Conservation (phyloP, 2,113 vertebrate species). For the Dicrurus megarhynchus region DNA sequence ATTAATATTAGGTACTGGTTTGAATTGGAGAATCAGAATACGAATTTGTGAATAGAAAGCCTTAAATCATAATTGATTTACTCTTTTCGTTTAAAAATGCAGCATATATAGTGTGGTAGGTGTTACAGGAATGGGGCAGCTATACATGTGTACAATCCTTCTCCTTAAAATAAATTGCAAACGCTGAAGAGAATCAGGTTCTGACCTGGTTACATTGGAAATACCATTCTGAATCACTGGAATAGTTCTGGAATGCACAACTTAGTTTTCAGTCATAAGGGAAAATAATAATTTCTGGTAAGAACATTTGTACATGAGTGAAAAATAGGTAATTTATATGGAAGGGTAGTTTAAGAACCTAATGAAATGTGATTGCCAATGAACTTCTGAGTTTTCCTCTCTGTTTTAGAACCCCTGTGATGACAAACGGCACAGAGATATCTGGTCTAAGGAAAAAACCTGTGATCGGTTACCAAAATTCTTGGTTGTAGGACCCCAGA, state of each 20-base stretch:
- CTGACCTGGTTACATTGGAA: background rate
- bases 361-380: background rate
- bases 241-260: background rate
- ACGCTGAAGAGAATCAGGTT: background rate
- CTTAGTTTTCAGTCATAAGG: background rate
- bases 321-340: background rate
- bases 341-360: background rate
- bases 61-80: background rate
- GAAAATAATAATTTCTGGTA: background rate
- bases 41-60: background rate
- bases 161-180: background rate
- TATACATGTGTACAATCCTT: background rate
- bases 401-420: slow-evolving; percentile 89
- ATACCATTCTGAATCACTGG: background rate
- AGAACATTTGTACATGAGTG: background rate
- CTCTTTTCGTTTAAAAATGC: background rate
- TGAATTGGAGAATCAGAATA: background rate
- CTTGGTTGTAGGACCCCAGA: slow-evolving; percentile 94
- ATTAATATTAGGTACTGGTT: background rate
- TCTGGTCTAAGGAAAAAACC: slow-evolving; percentile 99
- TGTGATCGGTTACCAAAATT: slow-evolving; percentile 95
- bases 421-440: slow-evolving; percentile 97
- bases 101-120: background rate
- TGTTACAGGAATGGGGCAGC: background rate
- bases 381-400: background rate